phyloP scores from a whole-genome alignment of 2,888 invertebrate species.

The Allophyes oxyacanthae region DNA sequence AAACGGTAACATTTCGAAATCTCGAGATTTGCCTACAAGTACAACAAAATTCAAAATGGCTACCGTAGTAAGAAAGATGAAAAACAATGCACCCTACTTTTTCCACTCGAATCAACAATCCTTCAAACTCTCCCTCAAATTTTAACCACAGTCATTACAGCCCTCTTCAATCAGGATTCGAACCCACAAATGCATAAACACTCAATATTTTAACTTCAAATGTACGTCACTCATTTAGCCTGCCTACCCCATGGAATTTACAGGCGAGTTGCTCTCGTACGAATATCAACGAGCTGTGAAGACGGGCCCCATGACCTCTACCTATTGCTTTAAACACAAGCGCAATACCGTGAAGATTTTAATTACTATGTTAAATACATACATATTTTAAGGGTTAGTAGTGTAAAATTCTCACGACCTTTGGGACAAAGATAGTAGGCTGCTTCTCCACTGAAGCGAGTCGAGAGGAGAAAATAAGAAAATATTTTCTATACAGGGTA shows the following conservation, averaged over 20 bases:
- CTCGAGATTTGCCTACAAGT: too few species aligned
- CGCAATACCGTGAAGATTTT: constrained; percentile 30
- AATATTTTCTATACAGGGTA: too few species aligned
- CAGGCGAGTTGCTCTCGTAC: constrained; percentile 29
- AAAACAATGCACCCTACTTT: background rate
- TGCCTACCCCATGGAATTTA: constrained; percentile 36
- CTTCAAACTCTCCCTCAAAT: constrained; percentile 14
- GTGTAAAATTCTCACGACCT: too few species aligned
- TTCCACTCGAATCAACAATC: constrained; percentile 12
- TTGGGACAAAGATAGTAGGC: too few species aligned
- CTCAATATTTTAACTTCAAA: constrained; percentile 35
- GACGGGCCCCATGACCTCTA: constrained; percentile 12
- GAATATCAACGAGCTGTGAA: constrained; percentile 14
- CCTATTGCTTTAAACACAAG: constrained; percentile 36
- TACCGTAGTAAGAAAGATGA: too few species aligned
- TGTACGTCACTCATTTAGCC: constrained; percentile 12
- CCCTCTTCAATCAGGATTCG: constrained; percentile 23
- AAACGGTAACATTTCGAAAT: too few species aligned
- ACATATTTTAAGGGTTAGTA: background rate
- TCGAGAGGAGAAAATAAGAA: too few species aligned
- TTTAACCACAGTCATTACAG: constrained; percentile 25
- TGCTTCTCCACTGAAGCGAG: too few species aligned
- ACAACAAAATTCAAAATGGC: too few species aligned
- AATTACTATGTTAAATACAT: constrained; percentile 40
- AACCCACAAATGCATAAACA: constrained; percentile 18